Conservation (phyloP, 2,113 vertebrate genomes). For the Speoplatyrhinus poulsoni region DNA sequence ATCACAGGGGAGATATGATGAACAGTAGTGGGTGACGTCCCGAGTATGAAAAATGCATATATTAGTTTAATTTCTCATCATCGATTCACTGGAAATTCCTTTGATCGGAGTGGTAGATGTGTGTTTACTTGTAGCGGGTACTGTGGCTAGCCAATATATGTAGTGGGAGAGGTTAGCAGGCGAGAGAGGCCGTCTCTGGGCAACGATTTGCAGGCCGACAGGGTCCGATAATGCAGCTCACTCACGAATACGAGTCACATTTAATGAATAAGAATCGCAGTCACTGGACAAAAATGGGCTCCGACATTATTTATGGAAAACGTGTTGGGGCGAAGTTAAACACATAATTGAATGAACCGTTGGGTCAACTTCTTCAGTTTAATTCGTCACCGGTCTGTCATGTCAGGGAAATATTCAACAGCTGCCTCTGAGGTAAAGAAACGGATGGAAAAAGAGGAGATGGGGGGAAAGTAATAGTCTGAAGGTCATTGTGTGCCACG, state of each 20-base stretch:
- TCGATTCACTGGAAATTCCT: conserved; percentile 10
- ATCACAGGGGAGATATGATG: conserved; percentile 4
- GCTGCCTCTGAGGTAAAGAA: neutral
- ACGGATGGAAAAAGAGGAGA: neutral
- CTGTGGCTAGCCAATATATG: conserved; percentile 4
- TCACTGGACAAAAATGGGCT: conserved; percentile 6
- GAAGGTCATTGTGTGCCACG: conserved; percentile 30
- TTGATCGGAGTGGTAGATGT: conserved; percentile 9
- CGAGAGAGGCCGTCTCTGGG: conserved; percentile 16
- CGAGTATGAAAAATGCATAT: too few species aligned
- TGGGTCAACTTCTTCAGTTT: conserved; percentile 32
- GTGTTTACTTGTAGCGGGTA: conserved; percentile 9
- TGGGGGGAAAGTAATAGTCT: conserved; percentile 22
- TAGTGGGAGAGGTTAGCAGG: conserved; percentile 18
- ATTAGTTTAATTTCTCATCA: too few species aligned
- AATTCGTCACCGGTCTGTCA: conserved; percentile 13
- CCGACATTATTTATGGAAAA: conserved; percentile 28
- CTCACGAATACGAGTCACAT: conserved; percentile 37
- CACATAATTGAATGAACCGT: conserved; percentile 28
- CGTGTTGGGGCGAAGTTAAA: conserved; percentile 3
- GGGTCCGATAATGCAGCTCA: conserved; percentile 35
- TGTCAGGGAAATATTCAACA: conserved; percentile 8
- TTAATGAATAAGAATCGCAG: conserved; percentile 17
- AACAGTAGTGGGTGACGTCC: too few species aligned
- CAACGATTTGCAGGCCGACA: conserved; percentile 34